Percentiles rank a stretch among this genome's conserved stretches.
phyloP scores from a whole-genome alignment of 2,113 vertebrate species.

The Hippocampus guttulatus region DNA sequence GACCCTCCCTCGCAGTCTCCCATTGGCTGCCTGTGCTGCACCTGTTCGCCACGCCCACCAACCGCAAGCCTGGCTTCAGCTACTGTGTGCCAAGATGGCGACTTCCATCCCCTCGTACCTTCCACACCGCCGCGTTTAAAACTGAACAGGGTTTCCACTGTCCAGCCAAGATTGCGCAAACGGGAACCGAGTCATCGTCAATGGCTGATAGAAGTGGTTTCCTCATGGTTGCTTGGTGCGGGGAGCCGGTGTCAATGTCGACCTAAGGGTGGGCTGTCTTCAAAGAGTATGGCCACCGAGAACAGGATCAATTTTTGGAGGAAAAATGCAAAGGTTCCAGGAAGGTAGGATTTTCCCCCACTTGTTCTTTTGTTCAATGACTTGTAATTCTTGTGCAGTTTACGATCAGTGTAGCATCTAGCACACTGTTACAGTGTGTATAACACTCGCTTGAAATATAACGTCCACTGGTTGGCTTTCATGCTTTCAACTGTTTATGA shows the following conservation, averaged over 20 bases:
- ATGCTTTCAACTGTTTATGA: neutral
- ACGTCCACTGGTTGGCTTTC: neutral
- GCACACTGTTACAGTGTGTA: neutral
- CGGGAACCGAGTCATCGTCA: neutral
- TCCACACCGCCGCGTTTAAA: slow-evolving; percentile 23
- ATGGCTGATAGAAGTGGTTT: slow-evolving; percentile 12
- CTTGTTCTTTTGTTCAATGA: neutral
- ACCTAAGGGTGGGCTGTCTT: slow-evolving; percentile 32
- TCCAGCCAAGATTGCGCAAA: neutral
- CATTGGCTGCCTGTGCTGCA: slow-evolving; percentile 68
- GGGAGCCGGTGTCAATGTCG: slow-evolving; percentile 24
- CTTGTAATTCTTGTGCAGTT: neutral
- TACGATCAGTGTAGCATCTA: neutral
- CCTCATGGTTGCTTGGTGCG: slow-evolving; percentile 22
- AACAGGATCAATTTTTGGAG: slow-evolving; percentile 92
- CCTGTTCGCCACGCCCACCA: slow-evolving; percentile 65
- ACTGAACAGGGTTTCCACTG: slow-evolving; percentile 12
- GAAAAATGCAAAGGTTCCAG: slow-evolving; percentile 85
- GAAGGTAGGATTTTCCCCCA: slow-evolving; percentile 73
- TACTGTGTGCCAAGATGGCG: slow-evolving; percentile 82
- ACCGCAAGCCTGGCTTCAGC: slow-evolving; percentile 53
- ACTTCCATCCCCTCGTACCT: slow-evolving; percentile 50
- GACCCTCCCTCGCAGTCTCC: neutral
- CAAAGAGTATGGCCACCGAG: slow-evolving; percentile 83
- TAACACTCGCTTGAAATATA: neutral